Evolutionary conservation across 2,797 vertebrate species (phyloP).

Genomic region (Sebastes flavidus): DNA sequence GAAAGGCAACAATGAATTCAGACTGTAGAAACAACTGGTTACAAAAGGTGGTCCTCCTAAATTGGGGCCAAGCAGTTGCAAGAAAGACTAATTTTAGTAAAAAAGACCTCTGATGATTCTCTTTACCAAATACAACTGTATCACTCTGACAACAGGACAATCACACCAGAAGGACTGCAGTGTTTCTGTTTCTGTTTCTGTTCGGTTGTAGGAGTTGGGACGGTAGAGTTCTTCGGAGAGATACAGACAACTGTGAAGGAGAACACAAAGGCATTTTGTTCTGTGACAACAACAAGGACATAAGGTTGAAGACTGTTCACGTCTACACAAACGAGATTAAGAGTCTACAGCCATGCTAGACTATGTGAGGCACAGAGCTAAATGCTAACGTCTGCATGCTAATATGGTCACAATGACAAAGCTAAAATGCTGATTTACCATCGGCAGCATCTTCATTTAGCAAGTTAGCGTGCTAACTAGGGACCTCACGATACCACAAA

Average conservation of each 20-base stretch:
- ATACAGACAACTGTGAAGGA: background rate
- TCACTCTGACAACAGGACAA: background rate
- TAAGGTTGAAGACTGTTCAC: background rate
- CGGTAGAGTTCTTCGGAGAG: background rate
- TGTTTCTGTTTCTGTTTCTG: background rate
- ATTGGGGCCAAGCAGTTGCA: background rate
- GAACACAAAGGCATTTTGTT: background rate
- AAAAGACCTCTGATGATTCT: background rate
- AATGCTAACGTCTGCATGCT: background rate
- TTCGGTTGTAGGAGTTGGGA: background rate
- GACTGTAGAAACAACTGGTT: background rate
- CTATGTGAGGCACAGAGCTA: background rate
- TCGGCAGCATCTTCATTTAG: background rate
- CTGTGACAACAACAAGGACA: background rate
- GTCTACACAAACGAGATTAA: background rate
- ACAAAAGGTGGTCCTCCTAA: background rate
- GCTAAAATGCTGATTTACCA: background rate
- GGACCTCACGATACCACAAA: background rate
- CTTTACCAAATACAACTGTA: background rate
- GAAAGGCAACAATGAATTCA: background rate
- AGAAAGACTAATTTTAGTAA: background rate
- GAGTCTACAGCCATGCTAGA: background rate
- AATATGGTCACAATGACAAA: background rate
- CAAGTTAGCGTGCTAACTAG: background rate
- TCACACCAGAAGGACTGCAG: background rate